phyloP scores from a whole-genome alignment of 2,888 invertebrate species.

The Dynastes grantii region DNA sequence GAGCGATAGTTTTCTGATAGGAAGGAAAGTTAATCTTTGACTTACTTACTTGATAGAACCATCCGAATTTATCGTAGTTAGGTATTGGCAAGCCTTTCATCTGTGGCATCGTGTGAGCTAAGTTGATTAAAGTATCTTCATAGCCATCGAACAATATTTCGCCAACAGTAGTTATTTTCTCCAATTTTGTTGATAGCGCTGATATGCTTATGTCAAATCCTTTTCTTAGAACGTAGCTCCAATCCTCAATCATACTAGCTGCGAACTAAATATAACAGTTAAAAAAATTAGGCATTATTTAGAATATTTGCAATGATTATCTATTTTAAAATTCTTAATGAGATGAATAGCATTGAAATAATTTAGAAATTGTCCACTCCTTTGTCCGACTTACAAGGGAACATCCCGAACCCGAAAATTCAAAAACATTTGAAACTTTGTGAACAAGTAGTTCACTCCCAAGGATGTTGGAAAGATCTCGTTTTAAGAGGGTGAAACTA shows the following conservation, averaged over 20 bases:
- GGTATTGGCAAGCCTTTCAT: constrained; percentile 56
- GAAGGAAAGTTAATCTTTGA: neutral
- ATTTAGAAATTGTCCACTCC: too few relatives aligned
- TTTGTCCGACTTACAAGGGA: too few relatives aligned
- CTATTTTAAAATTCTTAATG: too few relatives aligned
- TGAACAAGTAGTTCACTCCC: too few relatives aligned
- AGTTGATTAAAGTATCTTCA: constrained; percentile 80
- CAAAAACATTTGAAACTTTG: too few relatives aligned
- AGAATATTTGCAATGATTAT: too few relatives aligned
- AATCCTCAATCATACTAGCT: constrained; percentile 74
- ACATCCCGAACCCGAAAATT: too few relatives aligned
- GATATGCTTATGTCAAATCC: constrained; percentile 76
- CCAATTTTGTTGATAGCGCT: constrained; percentile 73
- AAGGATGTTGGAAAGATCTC: too few relatives aligned
- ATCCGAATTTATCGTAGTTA: constrained; percentile 86
- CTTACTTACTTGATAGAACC: constrained; percentile 82
- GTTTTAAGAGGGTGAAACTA: too few relatives aligned
- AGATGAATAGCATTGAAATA: too few relatives aligned
- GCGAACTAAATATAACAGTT: constrained; percentile 72
- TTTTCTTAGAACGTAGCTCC: constrained; percentile 75
- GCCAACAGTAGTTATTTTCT: constrained; percentile 77
- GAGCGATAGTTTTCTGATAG: neutral
- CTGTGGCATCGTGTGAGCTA: constrained; percentile 75
- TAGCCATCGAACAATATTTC: constrained; percentile 88
- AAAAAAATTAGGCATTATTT: constrained; percentile 13